Evolutionary conservation across 2,113 vertebrate species (phyloP).

Genomic region (Petroica traversi): DNA sequence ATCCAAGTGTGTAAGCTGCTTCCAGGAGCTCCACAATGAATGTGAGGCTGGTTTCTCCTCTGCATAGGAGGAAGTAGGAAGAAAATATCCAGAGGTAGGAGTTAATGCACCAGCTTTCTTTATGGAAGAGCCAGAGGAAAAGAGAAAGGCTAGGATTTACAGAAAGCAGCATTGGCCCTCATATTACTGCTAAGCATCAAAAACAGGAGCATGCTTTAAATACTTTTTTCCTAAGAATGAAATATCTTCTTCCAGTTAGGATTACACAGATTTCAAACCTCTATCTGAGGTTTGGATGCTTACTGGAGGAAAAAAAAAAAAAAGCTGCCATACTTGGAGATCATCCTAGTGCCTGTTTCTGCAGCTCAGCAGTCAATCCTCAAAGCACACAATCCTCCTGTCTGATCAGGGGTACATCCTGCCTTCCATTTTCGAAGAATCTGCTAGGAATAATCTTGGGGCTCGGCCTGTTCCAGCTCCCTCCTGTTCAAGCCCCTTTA

Average conservation of each 20-base stretch:
- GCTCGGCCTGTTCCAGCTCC: not conserved
- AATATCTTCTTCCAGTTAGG: not conserved
- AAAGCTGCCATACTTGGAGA: not conserved
- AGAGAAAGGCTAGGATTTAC: not conserved
- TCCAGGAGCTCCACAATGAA: not conserved
- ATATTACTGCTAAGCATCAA: not conserved
- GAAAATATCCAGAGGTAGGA: not conserved
- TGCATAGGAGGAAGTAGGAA: accelerated
- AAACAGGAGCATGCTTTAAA: not conserved
- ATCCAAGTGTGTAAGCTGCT: not conserved
- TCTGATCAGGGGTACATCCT: not conserved
- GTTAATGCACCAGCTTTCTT: not conserved
- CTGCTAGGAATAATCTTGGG: not conserved
- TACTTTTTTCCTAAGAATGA: not conserved
- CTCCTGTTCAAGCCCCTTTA: not conserved
- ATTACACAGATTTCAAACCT: not conserved
- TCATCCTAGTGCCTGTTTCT: not conserved
- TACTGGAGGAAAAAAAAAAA: not conserved
- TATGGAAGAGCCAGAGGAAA: not conserved
- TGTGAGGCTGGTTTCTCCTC: not conserved
- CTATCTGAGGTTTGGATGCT: not conserved
- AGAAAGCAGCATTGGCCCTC: not conserved
- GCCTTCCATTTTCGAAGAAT: not conserved
- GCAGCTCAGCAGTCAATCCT: not conserved
- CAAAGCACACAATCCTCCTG: not conserved